Evolutionary conservation across 1,140 invertebrate species (phyloP).

Genomic region (Notospermus geniculatus): DNA sequence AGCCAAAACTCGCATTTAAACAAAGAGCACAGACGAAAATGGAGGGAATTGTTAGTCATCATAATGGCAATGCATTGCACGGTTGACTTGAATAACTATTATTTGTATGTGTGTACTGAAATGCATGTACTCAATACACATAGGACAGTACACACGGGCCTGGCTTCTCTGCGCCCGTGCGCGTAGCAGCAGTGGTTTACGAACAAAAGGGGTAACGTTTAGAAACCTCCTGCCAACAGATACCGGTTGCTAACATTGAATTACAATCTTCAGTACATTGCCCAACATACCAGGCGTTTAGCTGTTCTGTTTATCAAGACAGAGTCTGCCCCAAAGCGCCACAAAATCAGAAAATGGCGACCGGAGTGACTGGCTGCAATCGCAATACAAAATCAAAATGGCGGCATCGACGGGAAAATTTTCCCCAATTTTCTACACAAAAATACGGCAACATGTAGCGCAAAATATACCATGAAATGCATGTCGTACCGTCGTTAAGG

Average conservation of each 20-base stretch:
- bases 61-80: too few relatives aligned
- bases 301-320: slow-evolving; percentile 1
- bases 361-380: slow-evolving; percentile 3
- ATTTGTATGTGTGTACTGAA: neutral
- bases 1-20: neutral
- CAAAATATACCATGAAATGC: neutral
- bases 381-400: slow-evolving; percentile 8
- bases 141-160: neutral
- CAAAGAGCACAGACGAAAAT: neutral
- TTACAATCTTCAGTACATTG: neutral
- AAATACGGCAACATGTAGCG: neutral
- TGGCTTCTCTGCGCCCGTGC: neutral
- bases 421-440: slow-evolving; percentile 2
- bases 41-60: slow-evolving; percentile 5
- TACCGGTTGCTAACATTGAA: neutral
- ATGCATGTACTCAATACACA: too few relatives aligned
- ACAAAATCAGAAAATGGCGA: slow-evolving; percentile 25
- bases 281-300: neutral
- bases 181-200: neutral
- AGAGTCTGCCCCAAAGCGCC: neutral
- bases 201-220: neutral
- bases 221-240: neutral
- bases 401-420: slow-evolving; percentile 2
- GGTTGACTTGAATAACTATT: too few relatives aligned
- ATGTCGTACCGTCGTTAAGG: neutral